Evolutionary conservation across 1,140 invertebrate genomes (phyloP), one percentile per base, ranked within the genome.

Genomic region (Philopotamus ludificatus): DNA sequence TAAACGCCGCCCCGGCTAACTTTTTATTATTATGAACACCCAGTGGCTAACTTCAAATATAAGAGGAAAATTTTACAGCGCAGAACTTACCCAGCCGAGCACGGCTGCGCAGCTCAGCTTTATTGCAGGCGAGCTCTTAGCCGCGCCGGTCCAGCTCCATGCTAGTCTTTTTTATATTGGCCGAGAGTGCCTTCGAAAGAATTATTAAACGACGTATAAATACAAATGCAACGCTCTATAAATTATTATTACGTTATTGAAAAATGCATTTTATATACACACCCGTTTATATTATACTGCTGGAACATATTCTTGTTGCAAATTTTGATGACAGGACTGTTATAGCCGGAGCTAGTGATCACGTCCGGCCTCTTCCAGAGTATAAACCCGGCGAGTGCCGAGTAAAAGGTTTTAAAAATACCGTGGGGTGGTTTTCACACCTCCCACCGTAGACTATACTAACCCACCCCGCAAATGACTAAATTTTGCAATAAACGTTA

Each of bases 21-120:
- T 65, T 65, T 65, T 65, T 65, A 65, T 65, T 65, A 51, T 65
- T 65, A 65, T 59, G 63, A 65, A 65, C 55, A 47, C 58, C 55
- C 51, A 20, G 55, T 53, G 26, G 55, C 39, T 54, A 64, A 51
- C 39, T 65, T 51, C 54, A 59, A 65, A 65, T 59, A 58, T 65
- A 59, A 59, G 63, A 65, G 45, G 63, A 59, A 65, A 44, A 50
- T 65, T 65, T 58, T 58, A 65, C 25, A 41, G 54, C 55, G 54
- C 16, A n/a, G n/a, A n/a, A n/a, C n/a, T n/a, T n/a, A n/a, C n/a
- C n/a, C n/a, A n/a, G 4, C 16, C n/a, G 45, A 20, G 45, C 45
- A 16, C 16, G 7, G n/a, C 7, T 20, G n/a, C 20, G 4, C 45
- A n/a, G n/a, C n/a, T n/a, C n/a, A 34, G 51, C 51, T 54, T 54